phyloP scores from a whole-genome alignment of 2,113 vertebrate genomes.

The Hemiscyllium ocellatum region DNA sequence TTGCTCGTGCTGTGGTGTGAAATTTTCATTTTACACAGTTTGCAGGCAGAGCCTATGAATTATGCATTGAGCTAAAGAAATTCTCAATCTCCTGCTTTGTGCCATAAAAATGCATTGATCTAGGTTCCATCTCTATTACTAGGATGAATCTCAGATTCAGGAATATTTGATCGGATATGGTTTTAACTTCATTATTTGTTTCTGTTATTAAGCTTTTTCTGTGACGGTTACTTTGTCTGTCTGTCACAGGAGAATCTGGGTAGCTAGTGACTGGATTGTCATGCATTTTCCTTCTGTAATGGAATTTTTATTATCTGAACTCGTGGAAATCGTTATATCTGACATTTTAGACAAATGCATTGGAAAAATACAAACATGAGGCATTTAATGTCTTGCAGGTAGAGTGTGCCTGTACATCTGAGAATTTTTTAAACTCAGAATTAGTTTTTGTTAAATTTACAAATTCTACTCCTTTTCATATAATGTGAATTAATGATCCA shows the following conservation, averaged over 20 bases:
- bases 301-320: conserved; percentile 25
- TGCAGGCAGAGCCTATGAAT: conserved; percentile 97
- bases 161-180: conserved; percentile 82
- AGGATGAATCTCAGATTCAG: conserved; percentile 94
- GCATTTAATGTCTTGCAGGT: background rate
- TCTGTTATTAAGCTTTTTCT: conserved; percentile 51
- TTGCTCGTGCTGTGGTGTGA: conserved; percentile 94
- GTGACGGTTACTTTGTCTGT: conserved; percentile 36
- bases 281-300: conserved; percentile 44
- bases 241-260: conserved; percentile 19
- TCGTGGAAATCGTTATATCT: conserved; percentile 3
- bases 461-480: background rate
- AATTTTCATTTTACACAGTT: conserved; percentile 99
- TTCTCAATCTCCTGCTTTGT: conserved; percentile 95
- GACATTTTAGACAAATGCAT: conserved; percentile 30
- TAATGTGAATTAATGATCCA: background rate
- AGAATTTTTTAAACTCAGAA: background rate
- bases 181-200: conserved; percentile 89
- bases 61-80: conserved; percentile 99
- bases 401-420: background rate
- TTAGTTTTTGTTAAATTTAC: background rate
- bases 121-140: conserved; percentile 98
- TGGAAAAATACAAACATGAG: background rate
- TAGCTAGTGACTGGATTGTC: conserved; percentile 49
- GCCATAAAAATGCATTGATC: conserved; percentile 88